A percentile compares a stretch with the other conserved stretches of the same genome.
Evolutionary conservation across 2,113 vertebrate species (phyloP).

Genomic region (Cinclus mexicanus): DNA sequence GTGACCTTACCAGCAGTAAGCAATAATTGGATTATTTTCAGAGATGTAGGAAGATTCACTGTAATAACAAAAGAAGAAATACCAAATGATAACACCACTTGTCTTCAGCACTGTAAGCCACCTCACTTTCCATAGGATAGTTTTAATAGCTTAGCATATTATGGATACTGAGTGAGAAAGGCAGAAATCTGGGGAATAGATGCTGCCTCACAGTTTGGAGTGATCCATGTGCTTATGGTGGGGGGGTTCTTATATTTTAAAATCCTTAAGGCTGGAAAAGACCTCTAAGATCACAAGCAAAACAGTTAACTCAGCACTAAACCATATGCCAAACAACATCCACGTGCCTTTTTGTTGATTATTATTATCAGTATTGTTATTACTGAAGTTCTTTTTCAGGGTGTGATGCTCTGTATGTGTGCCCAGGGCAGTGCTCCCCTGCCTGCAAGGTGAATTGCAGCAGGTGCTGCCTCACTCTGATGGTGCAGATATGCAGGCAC

Average conservation of each 20-base stretch:
- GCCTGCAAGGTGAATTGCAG: background rate
- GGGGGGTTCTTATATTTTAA: background rate
- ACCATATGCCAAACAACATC: background rate
- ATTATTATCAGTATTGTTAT: background rate
- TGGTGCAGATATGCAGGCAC: background rate
- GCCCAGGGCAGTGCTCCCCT: background rate
- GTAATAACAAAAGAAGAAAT: conserved; percentile 57
- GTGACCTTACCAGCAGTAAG: conserved; percentile 48
- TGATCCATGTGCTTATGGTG: background rate
- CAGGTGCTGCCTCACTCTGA: background rate
- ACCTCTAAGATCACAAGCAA: background rate
- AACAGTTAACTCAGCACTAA: background rate
- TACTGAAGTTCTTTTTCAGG: background rate
- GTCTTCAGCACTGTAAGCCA: conserved; percentile 20
- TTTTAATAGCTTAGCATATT: conserved; percentile 35
- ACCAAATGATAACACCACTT: conserved; percentile 45
- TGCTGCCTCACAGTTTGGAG: background rate
- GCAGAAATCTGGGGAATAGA: background rate
- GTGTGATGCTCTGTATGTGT: background rate
- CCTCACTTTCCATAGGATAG: background rate
- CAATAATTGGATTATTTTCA: conserved; percentile 68
- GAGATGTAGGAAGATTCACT: conserved; percentile 54
- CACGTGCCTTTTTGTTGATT: background rate
- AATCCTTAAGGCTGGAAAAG: background rate
- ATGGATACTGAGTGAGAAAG: conserved; percentile 23